Evolutionary conservation across 2,797 vertebrate genomes (phyloP).

Genomic region (Otolemur crassicaudatus): DNA sequence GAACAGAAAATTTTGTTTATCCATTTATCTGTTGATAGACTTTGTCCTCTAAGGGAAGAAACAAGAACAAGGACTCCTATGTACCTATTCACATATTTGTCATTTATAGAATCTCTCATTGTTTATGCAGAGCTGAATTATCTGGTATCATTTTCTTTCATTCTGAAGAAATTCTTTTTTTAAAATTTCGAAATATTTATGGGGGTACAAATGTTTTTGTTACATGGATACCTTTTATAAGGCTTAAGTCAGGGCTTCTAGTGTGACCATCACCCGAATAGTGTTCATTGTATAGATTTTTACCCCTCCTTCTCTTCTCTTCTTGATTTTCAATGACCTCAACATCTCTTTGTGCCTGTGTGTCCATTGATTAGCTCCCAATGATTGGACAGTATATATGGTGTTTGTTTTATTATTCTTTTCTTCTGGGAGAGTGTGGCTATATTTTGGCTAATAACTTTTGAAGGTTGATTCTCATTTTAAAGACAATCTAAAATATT

Average conservation of each 20-base stretch:
- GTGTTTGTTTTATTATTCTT: no score
- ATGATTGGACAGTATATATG: not conserved
- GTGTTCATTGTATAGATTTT: not conserved
- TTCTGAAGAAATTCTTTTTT: not conserved
- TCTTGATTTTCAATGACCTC: not conserved
- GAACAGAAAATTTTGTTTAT: not conserved
- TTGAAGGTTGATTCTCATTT: conserved; percentile 11
- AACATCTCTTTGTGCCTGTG: not conserved
- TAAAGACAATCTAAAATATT: not conserved
- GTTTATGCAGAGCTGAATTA: conserved; percentile 2
- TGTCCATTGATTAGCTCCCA: not conserved
- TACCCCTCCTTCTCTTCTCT: not conserved
- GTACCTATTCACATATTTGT: not conserved
- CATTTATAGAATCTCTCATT: conserved; percentile 1
- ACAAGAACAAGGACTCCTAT: not conserved
- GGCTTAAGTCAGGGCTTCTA: not conserved
- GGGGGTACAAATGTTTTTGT: not conserved
- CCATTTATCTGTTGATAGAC: not conserved
- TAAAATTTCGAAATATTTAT: not conserved
- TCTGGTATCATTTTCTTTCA: not conserved
- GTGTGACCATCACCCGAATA: not conserved
- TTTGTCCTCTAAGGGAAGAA: conserved; percentile 34
- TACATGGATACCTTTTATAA: not conserved
- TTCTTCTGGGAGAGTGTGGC: not conserved
- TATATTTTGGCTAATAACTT: not conserved